Evolutionary conservation across 2,797 vertebrate genomes (phyloP).

Genomic region (Silurus lanzhouensis): DNA sequence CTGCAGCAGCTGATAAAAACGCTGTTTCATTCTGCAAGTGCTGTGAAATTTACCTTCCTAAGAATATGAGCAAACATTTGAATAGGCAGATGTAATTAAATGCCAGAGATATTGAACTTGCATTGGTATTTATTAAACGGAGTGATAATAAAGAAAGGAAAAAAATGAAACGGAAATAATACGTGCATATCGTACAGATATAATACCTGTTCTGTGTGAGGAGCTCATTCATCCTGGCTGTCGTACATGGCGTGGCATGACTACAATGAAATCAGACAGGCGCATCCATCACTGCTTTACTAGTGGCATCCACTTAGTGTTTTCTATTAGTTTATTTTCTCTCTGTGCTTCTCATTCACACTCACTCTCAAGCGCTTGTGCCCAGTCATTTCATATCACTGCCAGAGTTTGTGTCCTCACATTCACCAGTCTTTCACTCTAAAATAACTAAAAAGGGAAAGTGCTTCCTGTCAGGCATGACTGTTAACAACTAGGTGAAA

Average conservation of each 20-base stretch:
- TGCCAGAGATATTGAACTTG: conserved; percentile 59
- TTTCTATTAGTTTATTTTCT: conserved; percentile 42
- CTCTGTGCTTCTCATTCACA: conserved; percentile 14
- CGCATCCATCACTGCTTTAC: conserved; percentile 65
- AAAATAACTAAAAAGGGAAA: conserved; percentile 36
- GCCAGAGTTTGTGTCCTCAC: background rate
- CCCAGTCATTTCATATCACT: conserved; percentile 8
- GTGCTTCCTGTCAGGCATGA: background rate
- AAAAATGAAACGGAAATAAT: conserved; percentile 42
- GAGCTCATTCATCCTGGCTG: conserved; percentile 65
- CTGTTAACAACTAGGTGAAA: conserved; percentile 22
- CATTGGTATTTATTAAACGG: conserved; percentile 64
- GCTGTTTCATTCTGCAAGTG: conserved; percentile 58
- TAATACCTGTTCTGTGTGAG: conserved; percentile 57
- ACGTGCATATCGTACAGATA: conserved; percentile 56
- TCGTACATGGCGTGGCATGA: conserved; percentile 61
- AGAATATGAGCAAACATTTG: conserved; percentile 67
- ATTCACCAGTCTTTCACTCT: conserved; percentile 6
- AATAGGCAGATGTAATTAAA: conserved; percentile 66
- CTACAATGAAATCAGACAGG: conserved; percentile 62
- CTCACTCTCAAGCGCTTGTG: conserved; percentile 12
- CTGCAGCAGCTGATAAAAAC: conserved; percentile 69
- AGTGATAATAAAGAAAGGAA: conserved; percentile 51
- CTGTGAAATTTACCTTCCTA: conserved; percentile 67
- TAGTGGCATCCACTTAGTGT: conserved; percentile 46